Evolutionary conservation across 2,113 vertebrate species (phyloP).

Genomic region (Ageneiosus marmoratus): DNA sequence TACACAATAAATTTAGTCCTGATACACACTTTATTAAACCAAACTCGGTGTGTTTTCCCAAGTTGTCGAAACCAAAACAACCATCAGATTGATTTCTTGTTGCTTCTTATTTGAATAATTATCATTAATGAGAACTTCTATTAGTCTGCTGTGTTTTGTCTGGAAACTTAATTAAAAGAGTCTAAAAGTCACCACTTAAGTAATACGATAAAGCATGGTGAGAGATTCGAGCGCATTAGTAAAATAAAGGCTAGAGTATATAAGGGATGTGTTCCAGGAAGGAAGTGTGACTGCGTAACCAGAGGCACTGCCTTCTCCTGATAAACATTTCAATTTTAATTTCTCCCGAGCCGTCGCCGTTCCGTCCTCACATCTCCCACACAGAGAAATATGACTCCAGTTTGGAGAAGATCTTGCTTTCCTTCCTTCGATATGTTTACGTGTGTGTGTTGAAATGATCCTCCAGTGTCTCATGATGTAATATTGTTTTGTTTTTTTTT

Average conservation of each 20-base stretch:
- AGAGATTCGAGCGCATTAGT: not conserved
- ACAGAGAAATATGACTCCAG: too few relatives aligned
- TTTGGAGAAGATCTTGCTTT: not conserved
- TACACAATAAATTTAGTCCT: not conserved
- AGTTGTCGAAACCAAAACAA: not conserved
- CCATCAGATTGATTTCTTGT: not conserved
- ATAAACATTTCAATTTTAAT: not conserved
- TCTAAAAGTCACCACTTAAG: not conserved
- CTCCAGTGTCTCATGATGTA: not conserved
- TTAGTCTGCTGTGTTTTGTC: too few relatives aligned
- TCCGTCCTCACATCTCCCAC: not conserved
- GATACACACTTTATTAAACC: too few relatives aligned
- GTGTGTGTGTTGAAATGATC: not conserved
- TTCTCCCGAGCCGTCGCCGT: too few relatives aligned
- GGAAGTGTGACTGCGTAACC: not conserved
- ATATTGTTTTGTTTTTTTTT: too few relatives aligned
- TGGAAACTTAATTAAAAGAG: not conserved
- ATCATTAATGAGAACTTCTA: too few relatives aligned
- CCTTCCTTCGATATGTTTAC: not conserved
- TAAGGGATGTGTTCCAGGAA: not conserved
- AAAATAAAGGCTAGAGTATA: too few relatives aligned
- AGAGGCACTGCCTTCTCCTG: not conserved
- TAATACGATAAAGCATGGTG: not conserved
- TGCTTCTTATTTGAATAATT: too few relatives aligned
- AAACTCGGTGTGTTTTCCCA: too few relatives aligned